Evolutionary conservation across 2,113 vertebrate species (phyloP), one percentile per base, ranked within the genome.

Genomic region (Zapornia atra): DNA sequence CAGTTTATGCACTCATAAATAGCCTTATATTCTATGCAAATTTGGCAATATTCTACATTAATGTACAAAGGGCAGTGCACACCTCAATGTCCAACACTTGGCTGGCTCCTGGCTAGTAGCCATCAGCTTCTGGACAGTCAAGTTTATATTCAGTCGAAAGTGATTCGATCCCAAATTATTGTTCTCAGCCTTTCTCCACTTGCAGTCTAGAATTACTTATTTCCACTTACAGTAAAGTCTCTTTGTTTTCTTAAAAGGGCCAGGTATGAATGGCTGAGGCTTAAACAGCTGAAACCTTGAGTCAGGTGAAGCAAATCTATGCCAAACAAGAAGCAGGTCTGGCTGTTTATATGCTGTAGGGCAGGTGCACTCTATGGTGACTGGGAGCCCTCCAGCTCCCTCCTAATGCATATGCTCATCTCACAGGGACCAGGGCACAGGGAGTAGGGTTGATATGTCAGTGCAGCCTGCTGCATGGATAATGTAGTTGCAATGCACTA

Each of bases 141-240:
- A 76, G 85, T 82, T 88, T 91, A 79, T 90, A 85, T 59, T 71
- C 15, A 0, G 10, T 56, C 24, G 82, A 82, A 92, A 76, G 54
- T 34, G 24, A 69, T 76, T 88, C 71, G 44, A 40, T 82, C 34
- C 29, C 50, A 90, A 69, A 88, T 92, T 60, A 87, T 24, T 90
- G 60, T 85, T 72, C 63, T 79, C 40, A 72, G 44, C 33, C 31
- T 82, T 89, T 65, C 44, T 85, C 16, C 42, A 25, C 66, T 86
- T 65, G 15, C 50, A 61, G 3, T 71, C 53, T 56, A 64, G 57
- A 90, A 44, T n/a, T 53, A 48, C 42, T 44, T 90, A 51, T 40
- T 92, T 81, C 44, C 28, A 24, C 38, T 56, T 68, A 56, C 15
- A 66, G n/a, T 28, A 80, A 57, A 48, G 5, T 7, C 4, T 83